These are phyloP conservation scores for Microtus richardsoni DNA, from an alignment of 2,113 vertebrate genomes.

Conservation along the genomic window DNA sequence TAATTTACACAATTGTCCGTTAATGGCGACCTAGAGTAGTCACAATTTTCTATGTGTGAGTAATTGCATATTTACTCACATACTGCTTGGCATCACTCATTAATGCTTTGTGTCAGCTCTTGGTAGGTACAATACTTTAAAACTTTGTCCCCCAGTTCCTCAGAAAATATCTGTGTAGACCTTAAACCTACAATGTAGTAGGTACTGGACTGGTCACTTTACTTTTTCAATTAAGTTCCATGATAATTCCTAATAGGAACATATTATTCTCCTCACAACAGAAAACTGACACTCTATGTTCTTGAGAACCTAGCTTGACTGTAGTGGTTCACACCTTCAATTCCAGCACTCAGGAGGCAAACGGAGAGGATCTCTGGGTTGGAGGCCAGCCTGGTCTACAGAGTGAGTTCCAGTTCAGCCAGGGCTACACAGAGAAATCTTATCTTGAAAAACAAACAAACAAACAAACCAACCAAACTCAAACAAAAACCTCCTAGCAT, in stretches of 20 bases:
- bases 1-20: not conserved
- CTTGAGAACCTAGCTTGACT: not conserved
- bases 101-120: not conserved
- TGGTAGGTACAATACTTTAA: not conserved
- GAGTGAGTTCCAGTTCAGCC: not conserved
- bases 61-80: not conserved
- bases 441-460: not conserved
- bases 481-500: not conserved
- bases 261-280: not conserved
- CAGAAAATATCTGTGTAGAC: not conserved
- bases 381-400: not conserved
- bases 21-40: not conserved
- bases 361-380: not conserved
- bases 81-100: not conserved
- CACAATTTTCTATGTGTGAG: not conserved
- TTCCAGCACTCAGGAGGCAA: not conserved
- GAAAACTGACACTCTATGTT: not conserved
- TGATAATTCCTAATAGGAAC: not conserved
- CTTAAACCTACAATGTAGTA: no score
- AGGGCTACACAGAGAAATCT: not conserved
- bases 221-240: not conserved
- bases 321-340: not conserved
- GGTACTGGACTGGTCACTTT: not conserved
- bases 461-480: not conserved
- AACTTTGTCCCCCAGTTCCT: not conserved